Percentiles rank a stretch among this genome's conserved stretches.
These are phyloP conservation scores for Cyaniris semiargus DNA, from an alignment of 2,888 invertebrate genomes.

Conservation along the genomic window DNA sequence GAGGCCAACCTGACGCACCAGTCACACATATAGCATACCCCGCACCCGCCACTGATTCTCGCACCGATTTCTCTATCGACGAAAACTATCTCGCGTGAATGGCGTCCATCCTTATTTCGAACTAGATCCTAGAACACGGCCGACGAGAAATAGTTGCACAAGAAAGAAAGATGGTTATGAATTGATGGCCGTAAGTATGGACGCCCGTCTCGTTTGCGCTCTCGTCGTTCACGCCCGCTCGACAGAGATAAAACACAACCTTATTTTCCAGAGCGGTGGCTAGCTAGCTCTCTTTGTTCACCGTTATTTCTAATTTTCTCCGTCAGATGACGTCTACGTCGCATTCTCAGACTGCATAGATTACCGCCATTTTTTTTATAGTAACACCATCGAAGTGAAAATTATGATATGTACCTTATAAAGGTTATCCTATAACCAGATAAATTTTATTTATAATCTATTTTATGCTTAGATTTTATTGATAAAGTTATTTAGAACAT, in stretches of 20 bases:
- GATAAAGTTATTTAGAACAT: neutral
- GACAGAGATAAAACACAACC: constrained; percentile 75
- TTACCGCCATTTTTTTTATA: constrained; percentile 46
- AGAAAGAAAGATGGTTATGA: constrained; percentile 78
- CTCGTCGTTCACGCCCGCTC: constrained; percentile 44
- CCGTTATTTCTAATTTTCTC: constrained; percentile 49
- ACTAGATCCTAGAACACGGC: constrained; percentile 75
- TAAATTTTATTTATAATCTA: neutral
- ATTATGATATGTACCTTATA: neutral
- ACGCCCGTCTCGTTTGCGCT: constrained; percentile 63
- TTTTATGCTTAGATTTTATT: neutral
- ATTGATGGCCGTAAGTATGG: constrained; percentile 70
- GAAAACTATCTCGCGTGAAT: constrained; percentile 76
- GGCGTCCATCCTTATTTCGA: constrained; percentile 80
- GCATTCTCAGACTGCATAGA: constrained; percentile 27
- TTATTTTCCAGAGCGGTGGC: constrained; percentile 71
- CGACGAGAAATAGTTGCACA: constrained; percentile 80
- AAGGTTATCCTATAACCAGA: neutral
- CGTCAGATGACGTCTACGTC: constrained; percentile 59
- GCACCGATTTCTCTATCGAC: constrained; percentile 57
- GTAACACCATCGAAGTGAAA: neutral
- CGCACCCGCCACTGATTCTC: constrained; percentile 47
- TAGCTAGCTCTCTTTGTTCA: constrained; percentile 79
- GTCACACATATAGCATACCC: constrained; percentile 50
- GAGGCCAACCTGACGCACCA: constrained; percentile 50